Evolutionary conservation across 2,797 vertebrate genomes (phyloP), one percentile per base, ranked within the genome.

Genomic region (Lagodon rhomboides): DNA sequence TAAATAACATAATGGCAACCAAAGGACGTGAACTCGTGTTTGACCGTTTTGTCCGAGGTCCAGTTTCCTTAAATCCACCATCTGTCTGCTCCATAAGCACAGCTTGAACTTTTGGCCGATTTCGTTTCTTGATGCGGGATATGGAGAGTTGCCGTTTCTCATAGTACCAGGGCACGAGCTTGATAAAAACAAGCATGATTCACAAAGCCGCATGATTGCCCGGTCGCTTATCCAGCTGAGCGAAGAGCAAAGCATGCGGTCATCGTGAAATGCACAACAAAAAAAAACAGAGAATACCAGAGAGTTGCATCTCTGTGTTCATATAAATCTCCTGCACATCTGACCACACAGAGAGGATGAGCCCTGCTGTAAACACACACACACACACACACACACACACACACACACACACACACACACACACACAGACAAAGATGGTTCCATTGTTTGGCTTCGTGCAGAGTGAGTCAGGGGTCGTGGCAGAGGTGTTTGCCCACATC

Each of bases 401-500:
- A n/a, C 59, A 4, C 16, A 30, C 34, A 55, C 54, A 43, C 23
- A 25, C 10, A 46, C 41, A 20, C 54, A 20, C 38, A 56, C 49
- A 34, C 23, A n/a, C 18, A 49, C 25, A 22, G 8, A 51, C 23
- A 47, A 49, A 66, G 30, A 63, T 4, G 43, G 18, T 53, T 3
- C 44, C 47, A 78, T 43, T 77, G 55, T 70, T 73, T 67, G 67
- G 67, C 43, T 54, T 59, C 20, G n/a, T 55, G 54, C 49, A 34
- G 64, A 25, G 41, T 17, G 62, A 68, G 73, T 79, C 58, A n/a
- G 47, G n/a, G 65, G 76, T 72, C 3, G 23, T 54, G 43, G 50
- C 49, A 38, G 75, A 83, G 79, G 75, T 80, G 74, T 68, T 75
- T 68, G 64, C 49, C 61, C 10, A 0, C 59, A 16, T 82, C 17